These are phyloP conservation scores for Aplodontia rufa DNA, from an alignment of 2,113 vertebrate genomes.

Conservation along the genomic window DNA sequence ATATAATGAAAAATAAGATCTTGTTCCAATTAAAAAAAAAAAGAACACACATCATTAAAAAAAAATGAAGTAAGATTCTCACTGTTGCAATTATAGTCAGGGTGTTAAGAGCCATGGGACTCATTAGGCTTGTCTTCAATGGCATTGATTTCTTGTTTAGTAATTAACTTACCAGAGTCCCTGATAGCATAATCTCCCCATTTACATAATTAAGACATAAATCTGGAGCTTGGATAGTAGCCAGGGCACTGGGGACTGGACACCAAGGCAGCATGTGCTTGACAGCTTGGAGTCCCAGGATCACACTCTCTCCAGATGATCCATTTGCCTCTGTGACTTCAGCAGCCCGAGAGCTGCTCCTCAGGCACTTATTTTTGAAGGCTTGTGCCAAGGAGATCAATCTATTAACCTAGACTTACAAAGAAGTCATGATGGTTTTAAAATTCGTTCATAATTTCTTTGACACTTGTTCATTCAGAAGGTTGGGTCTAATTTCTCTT, in stretches of 20 bases:
- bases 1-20: no score
- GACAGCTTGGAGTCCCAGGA: not conserved
- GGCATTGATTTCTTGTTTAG: slow-evolving; percentile 76
- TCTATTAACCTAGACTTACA: not conserved
- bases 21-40: no score
- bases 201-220: slow-evolving; percentile 81
- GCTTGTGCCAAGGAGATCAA: not conserved
- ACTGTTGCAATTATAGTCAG: slow-evolving; percentile 38
- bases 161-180: slow-evolving; percentile 76
- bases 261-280: slow-evolving; percentile 29
- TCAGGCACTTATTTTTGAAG: not conserved
- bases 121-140: slow-evolving; percentile 70
- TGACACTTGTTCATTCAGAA: not conserved
- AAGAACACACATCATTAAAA: no score
- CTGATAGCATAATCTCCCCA: slow-evolving; percentile 69
- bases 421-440: not conserved
- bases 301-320: not conserved
- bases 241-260: slow-evolving; percentile 61
- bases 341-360: not conserved
- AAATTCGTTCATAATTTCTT: not conserved
- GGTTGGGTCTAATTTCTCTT: not conserved
- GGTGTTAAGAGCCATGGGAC: slow-evolving; percentile 51
- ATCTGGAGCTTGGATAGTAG: slow-evolving; percentile 50
- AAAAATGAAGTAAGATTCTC: slow-evolving; percentile 37
- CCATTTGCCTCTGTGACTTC: not conserved